Percentiles rank a stretch among this genome's conserved stretches.
Evolutionary conservation across 1,140 invertebrate species (phyloP).

Genomic region (Stegodyphus dumicola): DNA sequence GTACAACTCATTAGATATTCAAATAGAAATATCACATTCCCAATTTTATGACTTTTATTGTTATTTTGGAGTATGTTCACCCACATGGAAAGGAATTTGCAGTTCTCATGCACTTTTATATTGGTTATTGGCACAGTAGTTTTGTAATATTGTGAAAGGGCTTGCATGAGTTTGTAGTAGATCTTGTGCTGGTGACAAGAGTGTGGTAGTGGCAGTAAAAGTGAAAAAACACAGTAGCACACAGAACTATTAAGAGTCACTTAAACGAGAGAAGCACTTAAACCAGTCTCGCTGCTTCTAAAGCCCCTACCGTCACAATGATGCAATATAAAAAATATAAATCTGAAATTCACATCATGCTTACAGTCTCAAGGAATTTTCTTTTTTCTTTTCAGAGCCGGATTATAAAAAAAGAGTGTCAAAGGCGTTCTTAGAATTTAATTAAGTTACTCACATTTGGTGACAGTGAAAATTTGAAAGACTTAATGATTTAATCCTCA

Average conservation of each 20-base stretch:
- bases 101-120: background rate
- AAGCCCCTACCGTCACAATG: slow-evolving; percentile 13
- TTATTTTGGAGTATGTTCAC: too few species aligned
- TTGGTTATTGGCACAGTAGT: background rate
- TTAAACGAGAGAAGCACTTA: slow-evolving; percentile 49
- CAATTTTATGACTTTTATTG: too few species aligned
- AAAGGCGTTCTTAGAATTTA: background rate
- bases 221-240: background rate
- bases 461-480: background rate
- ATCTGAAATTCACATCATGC: slow-evolving; percentile 51
- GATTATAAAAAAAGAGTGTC: background rate
- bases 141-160: background rate
- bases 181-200: background rate
- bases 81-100: background rate
- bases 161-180: background rate
- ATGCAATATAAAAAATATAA: slow-evolving; percentile 60
- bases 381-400: slow-evolving; percentile 3
- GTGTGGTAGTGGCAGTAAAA: background rate
- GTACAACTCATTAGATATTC: too few species aligned
- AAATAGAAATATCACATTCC: too few species aligned
- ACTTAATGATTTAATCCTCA: background rate
- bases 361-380: slow-evolving; percentile 38
- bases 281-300: slow-evolving; percentile 14
- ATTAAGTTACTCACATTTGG: background rate
- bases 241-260: background rate